Base-by-base conservation (phyloP, 2,888 invertebrate genomes). In the Ceratothoa steindachneri region DNA sequence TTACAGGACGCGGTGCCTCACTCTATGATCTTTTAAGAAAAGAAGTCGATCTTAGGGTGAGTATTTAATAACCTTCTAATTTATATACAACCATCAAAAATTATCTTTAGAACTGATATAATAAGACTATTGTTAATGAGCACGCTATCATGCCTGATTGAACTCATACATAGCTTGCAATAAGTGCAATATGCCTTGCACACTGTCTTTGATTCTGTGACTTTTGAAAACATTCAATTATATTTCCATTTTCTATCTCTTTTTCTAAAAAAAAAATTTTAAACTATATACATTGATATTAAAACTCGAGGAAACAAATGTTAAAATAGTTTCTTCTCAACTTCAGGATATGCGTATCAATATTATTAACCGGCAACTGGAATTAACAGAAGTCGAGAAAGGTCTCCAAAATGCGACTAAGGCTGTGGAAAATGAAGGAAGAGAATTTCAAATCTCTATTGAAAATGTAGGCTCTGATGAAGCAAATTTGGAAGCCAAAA, bases 21-120 rank as follows among this genome's bases (percentile, higher is more conserved):
- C 87, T 99, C 2, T 94, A 93, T 83, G 97, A 98, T 83, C 85
- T 98, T 30, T 86, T 99, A 0, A 92, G 92, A 0, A 93, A 94
- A 83, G 98, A 99, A 87, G 89, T 92, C 3, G 90, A 93, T 77
- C 88, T 93, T 80, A 90, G 91, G 86, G 93, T 90, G 82, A 85
- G 84, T 80, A 24, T 69, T 19, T 4, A 15, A 53, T 3, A 22
- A 3, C 9, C 30, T 15, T n/a, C n/a, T n/a, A n/a, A n/a, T n/a
- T n/a, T n/a, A n/a, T n/a, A n/a, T n/a, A n/a, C n/a, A n/a, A n/a
- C n/a, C n/a, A n/a, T n/a, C n/a, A n/a, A n/a, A n/a, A n/a, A n/a
- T n/a, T n/a, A n/a, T n/a, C n/a, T n/a, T n/a, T n/a, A n/a, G n/a
- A n/a, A n/a, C n/a, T n/a, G n/a, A n/a, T n/a, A n/a, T n/a, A n/a